A percentile compares a stretch with the other conserved stretches of the same genome.
phyloP scores from a whole-genome alignment of 2,888 invertebrate genomes.

The Neuroscelio doddi region DNA sequence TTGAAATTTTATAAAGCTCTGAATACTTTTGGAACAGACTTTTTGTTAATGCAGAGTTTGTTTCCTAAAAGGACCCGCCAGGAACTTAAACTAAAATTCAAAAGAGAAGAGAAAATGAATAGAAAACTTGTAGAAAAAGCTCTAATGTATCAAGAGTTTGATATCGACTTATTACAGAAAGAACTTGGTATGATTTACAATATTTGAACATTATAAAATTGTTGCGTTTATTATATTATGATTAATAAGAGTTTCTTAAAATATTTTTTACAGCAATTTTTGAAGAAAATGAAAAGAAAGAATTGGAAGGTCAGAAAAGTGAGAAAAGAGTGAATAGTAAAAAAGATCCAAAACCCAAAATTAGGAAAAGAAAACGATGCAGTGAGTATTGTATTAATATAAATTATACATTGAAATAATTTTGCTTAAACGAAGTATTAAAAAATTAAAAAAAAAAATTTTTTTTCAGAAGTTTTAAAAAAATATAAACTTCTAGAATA shows the following conservation, averaged over 20 bases:
- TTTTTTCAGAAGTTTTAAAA: too few relatives aligned
- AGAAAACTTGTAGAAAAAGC: constrained; percentile 83
- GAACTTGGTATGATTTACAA: constrained; percentile 72
- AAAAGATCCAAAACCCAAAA: constrained; percentile 34
- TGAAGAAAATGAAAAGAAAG: constrained; percentile 53
- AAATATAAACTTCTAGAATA: too few relatives aligned
- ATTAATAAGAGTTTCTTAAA: constrained; percentile 9
- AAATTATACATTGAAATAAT: not conserved
- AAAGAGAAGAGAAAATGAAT: constrained; percentile 89
- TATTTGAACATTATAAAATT: constrained; percentile 6
- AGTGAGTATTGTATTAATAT: constrained; percentile 33
- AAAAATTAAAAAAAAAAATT: too few relatives aligned
- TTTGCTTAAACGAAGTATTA: too few relatives aligned
- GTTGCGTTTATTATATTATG: constrained; percentile 12
- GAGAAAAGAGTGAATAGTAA: constrained; percentile 30
- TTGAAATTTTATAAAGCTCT: constrained; percentile 93
- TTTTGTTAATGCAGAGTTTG: constrained; percentile 87
- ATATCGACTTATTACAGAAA: constrained; percentile 77
- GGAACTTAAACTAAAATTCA: constrained; percentile 94
- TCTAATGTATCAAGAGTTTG: constrained; percentile 80
- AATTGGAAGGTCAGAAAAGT: constrained; percentile 44
- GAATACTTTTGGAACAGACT: constrained; percentile 93
- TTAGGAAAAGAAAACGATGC: constrained; percentile 46
- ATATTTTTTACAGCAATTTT: constrained; percentile 51
- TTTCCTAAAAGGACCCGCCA: constrained; percentile 86